phyloP scores from a whole-genome alignment of 2,113 vertebrate genomes.

The Mastomys natalensis region DNA sequence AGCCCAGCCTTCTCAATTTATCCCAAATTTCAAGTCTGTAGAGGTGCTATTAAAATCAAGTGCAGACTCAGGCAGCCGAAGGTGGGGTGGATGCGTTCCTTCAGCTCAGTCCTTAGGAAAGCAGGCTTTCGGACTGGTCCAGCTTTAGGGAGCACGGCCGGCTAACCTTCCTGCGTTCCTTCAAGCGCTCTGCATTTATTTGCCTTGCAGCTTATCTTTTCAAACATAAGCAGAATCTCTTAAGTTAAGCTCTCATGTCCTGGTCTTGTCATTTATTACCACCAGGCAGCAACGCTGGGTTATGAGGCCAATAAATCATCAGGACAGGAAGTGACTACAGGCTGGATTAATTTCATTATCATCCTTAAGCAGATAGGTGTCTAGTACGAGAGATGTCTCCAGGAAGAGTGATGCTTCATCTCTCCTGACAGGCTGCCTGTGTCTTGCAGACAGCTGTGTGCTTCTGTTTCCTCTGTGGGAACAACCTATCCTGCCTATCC shows the following conservation, averaged over 20 bases:
- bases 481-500: neutral
- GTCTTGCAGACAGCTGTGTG: neutral
- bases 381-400: conserved; percentile 28
- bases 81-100: neutral
- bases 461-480: neutral
- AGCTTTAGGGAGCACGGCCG: neutral
- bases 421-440: conserved; percentile 10
- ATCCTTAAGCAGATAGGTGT: conserved; percentile 81
- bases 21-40: neutral
- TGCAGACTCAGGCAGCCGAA: neutral
- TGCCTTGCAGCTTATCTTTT: conserved; percentile 60
- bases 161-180: conserved; percentile 30
- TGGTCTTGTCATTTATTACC: conserved; percentile 79
- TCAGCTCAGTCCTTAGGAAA: neutral
- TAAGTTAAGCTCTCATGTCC: conserved; percentile 71
- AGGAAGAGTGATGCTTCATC: conserved; percentile 62
- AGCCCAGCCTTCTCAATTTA: conserved; percentile 42
- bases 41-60: neutral
- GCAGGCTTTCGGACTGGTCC: neutral
- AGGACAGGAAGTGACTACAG: conserved; percentile 75
- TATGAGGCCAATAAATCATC: conserved; percentile 80
- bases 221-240: conserved; percentile 74
- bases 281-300: conserved; percentile 59
- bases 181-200: conserved; percentile 12
- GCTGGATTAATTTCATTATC: conserved; percentile 84